A percentile compares a stretch with the other conserved stretches of the same genome.
phyloP scores from a whole-genome alignment of 2,113 vertebrate species.

The Pelobates fuscus region DNA sequence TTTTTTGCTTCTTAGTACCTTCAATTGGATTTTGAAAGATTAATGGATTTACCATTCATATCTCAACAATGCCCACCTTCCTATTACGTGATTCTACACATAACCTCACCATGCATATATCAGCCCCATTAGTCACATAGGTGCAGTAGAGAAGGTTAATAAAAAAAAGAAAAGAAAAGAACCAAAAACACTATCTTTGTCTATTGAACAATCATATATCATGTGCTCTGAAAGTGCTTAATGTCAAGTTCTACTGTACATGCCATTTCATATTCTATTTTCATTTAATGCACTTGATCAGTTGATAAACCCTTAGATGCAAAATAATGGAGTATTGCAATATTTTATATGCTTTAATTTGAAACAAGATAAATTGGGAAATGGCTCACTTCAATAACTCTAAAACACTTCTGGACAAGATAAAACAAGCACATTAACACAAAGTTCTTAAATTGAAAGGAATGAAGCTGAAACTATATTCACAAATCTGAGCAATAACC shows the following conservation, averaged over 20 bases:
- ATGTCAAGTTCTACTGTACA: not conserved
- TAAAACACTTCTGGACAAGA: no score
- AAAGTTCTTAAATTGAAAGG: no score
- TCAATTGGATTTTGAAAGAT: conserved; percentile 62
- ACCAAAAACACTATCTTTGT: conserved; percentile 36
- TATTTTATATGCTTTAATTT: no score
- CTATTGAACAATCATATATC: conserved; percentile 27
- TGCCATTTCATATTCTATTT: not conserved
- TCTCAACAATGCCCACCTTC: conserved; percentile 53
- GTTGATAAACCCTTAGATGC: no score
- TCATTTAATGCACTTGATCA: not conserved
- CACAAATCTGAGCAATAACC: no score
- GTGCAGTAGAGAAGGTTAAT: conserved; percentile 17
- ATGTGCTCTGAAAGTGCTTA: conserved; percentile 7
- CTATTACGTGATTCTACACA: conserved; percentile 47
- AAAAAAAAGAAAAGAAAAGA: conserved; percentile 31
- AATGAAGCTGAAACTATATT: no score
- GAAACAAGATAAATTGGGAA: no score
- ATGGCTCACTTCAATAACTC: no score
- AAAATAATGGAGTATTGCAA: no score
- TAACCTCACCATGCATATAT: not conserved
- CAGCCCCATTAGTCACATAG: conserved; percentile 47
- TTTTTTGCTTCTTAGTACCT: conserved; percentile 51
- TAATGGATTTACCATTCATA: conserved; percentile 65
- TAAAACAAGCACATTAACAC: no score